Evolutionary conservation across 1,140 invertebrate genomes (phyloP).

Genomic region (Trachymyrmex septentrionalis): DNA sequence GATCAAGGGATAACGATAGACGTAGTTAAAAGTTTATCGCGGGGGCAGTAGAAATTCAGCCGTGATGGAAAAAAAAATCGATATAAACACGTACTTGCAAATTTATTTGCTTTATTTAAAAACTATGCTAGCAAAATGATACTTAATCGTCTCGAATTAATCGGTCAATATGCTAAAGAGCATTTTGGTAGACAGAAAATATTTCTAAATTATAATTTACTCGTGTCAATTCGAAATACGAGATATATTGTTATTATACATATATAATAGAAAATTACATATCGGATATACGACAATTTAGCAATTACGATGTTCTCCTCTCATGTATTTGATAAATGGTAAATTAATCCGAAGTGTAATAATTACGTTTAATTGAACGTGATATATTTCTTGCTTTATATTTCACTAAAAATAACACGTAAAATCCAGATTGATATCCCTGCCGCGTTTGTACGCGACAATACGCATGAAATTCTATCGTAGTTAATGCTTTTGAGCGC

Average conservation of each 20-base stretch:
- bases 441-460: background rate
- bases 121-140: background rate
- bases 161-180: background rate
- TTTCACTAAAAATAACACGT: conserved; percentile 10
- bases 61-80: conserved; percentile 27
- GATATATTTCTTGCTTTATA: conserved; percentile 10
- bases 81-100: conserved; percentile 3
- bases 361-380: conserved; percentile 21
- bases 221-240: background rate
- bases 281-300: conserved; percentile 9
- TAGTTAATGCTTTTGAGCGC: conserved; percentile 32
- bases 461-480: conserved; percentile 16
- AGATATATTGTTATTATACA: background rate
- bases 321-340: background rate
- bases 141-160: background rate
- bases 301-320: conserved; percentile 5
- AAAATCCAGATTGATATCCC: background rate
- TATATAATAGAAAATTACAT: background rate
- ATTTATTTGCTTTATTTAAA: background rate
- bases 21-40: conserved; percentile 54
- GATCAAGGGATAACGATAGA: conserved; percentile 20
- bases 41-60: conserved; percentile 27
- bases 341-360: background rate
- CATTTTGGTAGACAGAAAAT: background rate
- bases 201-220: background rate